Conservation (phyloP, 2,797 vertebrate species). For the Lophius americanus region DNA sequence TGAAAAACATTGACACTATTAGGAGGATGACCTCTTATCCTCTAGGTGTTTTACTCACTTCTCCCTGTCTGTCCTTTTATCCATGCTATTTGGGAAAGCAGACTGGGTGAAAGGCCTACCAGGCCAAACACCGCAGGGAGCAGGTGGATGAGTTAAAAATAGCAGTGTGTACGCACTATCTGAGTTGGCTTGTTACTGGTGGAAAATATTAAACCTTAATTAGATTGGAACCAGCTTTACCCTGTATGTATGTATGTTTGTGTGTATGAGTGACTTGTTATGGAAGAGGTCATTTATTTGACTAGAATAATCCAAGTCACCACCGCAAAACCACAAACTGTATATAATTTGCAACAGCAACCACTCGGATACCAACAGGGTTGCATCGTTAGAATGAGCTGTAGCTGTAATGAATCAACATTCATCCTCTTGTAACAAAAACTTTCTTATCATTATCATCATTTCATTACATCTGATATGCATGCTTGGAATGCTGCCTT, state of each 20-base stretch:
- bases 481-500: not conserved
- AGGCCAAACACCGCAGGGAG: constrained; percentile 55
- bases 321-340: not conserved
- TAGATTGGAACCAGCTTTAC: not conserved
- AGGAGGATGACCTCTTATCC: not conserved
- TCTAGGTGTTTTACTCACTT: not conserved
- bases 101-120: constrained; percentile 8
- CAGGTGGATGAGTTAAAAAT: constrained; percentile 63
- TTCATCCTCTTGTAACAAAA: too few species aligned
- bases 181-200: constrained; percentile 7
- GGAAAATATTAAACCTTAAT: constrained; percentile 3
- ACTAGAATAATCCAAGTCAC: not conserved
- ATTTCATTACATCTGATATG: too few species aligned
- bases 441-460: too few species aligned
- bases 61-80: not conserved
- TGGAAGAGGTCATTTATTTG: not conserved
- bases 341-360: not conserved
- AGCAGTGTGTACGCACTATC: constrained; percentile 34
- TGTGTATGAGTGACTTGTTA: not conserved
- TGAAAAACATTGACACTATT: not conserved
- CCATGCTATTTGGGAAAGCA: constrained; percentile 46
- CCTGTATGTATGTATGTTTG: not conserved
- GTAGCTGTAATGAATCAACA: not conserved
- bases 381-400: not conserved
- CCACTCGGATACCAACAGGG: not conserved